These are phyloP conservation scores for Callipepla californica DNA, from an alignment of 2,113 vertebrate species.

Conservation along the genomic window DNA sequence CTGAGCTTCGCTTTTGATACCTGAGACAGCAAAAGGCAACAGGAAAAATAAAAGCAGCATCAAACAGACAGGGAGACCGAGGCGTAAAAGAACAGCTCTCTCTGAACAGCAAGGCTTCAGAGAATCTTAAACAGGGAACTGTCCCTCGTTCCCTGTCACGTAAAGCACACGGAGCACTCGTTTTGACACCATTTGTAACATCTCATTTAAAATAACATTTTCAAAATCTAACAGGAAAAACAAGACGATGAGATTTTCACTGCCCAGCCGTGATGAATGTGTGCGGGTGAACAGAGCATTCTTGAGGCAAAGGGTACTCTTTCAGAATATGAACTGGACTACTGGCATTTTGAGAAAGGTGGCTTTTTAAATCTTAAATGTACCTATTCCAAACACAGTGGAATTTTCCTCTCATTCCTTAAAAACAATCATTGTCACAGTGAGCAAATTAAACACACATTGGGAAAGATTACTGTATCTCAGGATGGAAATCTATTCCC, in stretches of 20 bases:
- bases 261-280: not conserved
- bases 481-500: not conserved
- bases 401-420: not conserved
- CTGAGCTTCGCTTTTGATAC: conserved; percentile 84
- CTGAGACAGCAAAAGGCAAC: conserved; percentile 85
- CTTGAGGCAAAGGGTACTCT: not conserved
- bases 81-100: not conserved
- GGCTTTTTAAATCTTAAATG: not conserved
- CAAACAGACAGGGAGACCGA: conserved; percentile 63
- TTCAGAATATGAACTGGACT: not conserved
- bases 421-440: not conserved
- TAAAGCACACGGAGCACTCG: not conserved
- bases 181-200: not conserved
- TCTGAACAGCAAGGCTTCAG: not conserved
- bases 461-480: not conserved
- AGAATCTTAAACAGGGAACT: not conserved
- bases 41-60: conserved; percentile 77
- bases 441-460: not conserved
- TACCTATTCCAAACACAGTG: not conserved
- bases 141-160: not conserved
- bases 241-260: not conserved
- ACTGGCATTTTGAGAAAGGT: not conserved
- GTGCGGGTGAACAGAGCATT: not conserved
- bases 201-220: not conserved
- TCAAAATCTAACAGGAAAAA: not conserved